Conservation (phyloP, 1,140 invertebrate genomes). For the Galendromus occidentalis region DNA sequence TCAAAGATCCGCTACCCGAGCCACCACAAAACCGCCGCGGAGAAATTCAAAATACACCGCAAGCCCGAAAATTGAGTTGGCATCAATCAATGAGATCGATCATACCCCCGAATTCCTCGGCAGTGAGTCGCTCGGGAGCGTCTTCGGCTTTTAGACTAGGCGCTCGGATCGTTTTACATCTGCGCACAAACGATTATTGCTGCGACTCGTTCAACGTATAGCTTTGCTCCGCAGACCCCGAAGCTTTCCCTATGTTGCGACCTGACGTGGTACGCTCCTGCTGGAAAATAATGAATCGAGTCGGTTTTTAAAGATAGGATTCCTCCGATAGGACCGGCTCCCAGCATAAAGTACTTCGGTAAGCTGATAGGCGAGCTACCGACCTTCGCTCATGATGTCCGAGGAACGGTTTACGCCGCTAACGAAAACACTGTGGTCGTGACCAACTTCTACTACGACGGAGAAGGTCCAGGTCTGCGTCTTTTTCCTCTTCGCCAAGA, state of each 20-base stretch:
- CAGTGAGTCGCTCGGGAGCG: not conserved
- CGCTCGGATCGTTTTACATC: too few relatives aligned
- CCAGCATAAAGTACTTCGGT: conserved; percentile 15
- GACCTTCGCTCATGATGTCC: conserved; percentile 49
- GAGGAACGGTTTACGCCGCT: conserved; percentile 56
- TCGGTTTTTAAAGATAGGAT: too few relatives aligned
- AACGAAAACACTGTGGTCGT: conserved; percentile 69
- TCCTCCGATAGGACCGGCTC: not conserved
- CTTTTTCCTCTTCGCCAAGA: not conserved
- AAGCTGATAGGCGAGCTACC: conserved; percentile 24
- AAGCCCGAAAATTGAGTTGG: not conserved
- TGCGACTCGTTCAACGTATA: too few relatives aligned
- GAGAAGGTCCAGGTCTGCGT: conserved; percentile 42
- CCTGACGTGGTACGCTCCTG: too few relatives aligned
- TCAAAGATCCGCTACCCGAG: too few relatives aligned
- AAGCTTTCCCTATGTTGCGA: too few relatives aligned
- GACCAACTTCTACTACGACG: conserved; percentile 64
- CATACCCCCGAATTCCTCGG: not conserved
- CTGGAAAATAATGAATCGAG: too few relatives aligned
- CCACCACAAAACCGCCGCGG: not conserved
- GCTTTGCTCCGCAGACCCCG: too few relatives aligned
- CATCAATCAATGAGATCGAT: conserved; percentile 1
- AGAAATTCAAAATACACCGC: conserved; percentile 1
- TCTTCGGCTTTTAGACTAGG: too few relatives aligned
- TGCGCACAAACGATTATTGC: too few relatives aligned